Conservation (phyloP, 2,797 vertebrate genomes). For the Ciconia nigra region DNA sequence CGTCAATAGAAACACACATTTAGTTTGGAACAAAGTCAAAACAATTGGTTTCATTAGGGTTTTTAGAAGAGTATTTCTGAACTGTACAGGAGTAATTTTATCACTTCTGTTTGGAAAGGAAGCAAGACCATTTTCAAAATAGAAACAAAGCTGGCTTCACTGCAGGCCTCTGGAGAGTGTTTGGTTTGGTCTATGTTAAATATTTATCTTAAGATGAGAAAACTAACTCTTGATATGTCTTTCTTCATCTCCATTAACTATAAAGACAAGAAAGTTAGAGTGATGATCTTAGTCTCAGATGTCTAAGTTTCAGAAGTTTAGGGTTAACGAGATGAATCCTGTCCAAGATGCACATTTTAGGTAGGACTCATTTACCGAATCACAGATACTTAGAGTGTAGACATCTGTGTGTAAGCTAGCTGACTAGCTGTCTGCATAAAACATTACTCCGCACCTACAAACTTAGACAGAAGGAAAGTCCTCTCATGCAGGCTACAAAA, state of each 20-base stretch:
- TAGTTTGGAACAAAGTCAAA: not conserved
- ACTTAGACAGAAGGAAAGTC: not conserved
- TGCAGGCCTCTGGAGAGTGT: not conserved
- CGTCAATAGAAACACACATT: not conserved
- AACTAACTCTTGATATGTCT: not conserved
- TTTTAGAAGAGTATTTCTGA: not conserved
- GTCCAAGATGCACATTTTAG: not conserved
- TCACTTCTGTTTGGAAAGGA: not conserved
- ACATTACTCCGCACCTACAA: not conserved
- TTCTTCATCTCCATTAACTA: not conserved
- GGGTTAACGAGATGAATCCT: not conserved
- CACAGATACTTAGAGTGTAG: not conserved
- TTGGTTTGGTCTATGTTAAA: not conserved
- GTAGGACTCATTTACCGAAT: not conserved
- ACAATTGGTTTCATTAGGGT: not conserved
- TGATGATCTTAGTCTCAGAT: not conserved
- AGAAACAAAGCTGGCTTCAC: not conserved
- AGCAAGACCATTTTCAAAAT: not conserved
- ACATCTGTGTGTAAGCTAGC: not conserved
- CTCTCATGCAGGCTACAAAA: not conserved
- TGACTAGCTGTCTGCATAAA: not conserved
- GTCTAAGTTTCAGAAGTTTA: not conserved
- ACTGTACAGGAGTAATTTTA: not conserved
- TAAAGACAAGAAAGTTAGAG: not conserved
- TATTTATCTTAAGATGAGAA: not conserved